These are phyloP conservation scores for Silvanus unidentatus DNA, from an alignment of 2,888 invertebrate species.

Conservation along the genomic window DNA sequence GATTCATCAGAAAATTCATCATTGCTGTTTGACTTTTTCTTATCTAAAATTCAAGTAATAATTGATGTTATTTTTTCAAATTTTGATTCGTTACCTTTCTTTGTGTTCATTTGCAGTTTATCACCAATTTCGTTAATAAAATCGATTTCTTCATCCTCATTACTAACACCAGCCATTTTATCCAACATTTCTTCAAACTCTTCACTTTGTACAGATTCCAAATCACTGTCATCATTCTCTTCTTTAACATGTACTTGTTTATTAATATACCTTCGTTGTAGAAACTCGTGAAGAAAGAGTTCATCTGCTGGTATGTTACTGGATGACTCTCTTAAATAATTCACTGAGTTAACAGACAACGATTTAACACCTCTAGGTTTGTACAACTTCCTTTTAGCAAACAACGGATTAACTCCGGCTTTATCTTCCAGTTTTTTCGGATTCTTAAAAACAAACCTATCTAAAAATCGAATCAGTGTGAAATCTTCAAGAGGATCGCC, in stretches of 20 bases:
- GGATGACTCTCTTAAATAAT: constrained; percentile 62
- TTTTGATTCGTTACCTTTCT: no score
- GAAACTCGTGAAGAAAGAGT: constrained; percentile 66
- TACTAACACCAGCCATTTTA: constrained; percentile 46
- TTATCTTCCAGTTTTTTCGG: constrained; percentile 62
- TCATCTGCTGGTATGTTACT: constrained; percentile 86
- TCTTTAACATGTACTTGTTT: constrained; percentile 45
- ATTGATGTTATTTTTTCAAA: no score
- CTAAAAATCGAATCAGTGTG: constrained; percentile 82
- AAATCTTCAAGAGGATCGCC: constrained; percentile 95
- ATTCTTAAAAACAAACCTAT: constrained; percentile 94
- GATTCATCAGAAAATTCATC: constrained; percentile 30
- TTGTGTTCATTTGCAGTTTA: constrained; percentile 27
- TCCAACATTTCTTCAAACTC: constrained; percentile 69
- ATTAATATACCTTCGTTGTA: constrained; percentile 48
- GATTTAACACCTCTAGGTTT: constrained; percentile 63
- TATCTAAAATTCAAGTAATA: constrained; percentile 6
- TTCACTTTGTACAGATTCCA: constrained; percentile 69
- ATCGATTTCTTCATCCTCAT: constrained; percentile 58
- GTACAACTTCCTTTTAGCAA: constrained; percentile 64
- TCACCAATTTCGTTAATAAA: constrained; percentile 61
- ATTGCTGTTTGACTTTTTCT: constrained; percentile 39
- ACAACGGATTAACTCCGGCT: constrained; percentile 57
- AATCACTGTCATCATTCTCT: constrained; percentile 56
- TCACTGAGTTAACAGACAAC: constrained; percentile 65